These are phyloP conservation scores for Beroe ovata DNA, from an alignment of 37 sponge, comb jelly and placozoan genomes.

Conservation along the genomic window DNA sequence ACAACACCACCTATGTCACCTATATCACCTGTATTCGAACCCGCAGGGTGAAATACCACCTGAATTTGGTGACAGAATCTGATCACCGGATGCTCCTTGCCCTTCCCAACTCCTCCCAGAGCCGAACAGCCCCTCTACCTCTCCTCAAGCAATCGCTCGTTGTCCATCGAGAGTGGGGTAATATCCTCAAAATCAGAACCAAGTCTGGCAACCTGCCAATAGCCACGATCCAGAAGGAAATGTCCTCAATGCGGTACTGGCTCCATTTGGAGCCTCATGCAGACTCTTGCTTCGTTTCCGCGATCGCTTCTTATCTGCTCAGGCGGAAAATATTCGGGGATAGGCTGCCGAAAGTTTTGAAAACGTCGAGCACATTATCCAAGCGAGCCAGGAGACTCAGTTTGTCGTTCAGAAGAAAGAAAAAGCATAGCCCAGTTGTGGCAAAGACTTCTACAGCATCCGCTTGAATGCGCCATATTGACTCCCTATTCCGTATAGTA, in stretches of 20 bases:
- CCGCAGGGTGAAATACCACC: constrained; percentile 44
- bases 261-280: constrained; percentile 36
- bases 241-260: constrained; percentile 49
- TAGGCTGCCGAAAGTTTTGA: constrained; percentile 35
- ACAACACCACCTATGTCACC: background rate
- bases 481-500: too few species aligned
- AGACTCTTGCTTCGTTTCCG: constrained; percentile 54
- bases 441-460: background rate
- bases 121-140: background rate
- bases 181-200: constrained; percentile 55
- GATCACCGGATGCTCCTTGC: constrained; percentile 14
- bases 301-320: constrained; percentile 45
- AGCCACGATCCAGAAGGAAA: constrained; percentile 57
- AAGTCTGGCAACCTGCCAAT: constrained; percentile 33
- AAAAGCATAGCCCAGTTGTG: background rate
- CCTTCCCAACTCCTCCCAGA: constrained; percentile 14
- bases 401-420: constrained; percentile 24
- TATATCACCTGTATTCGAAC: too few species aligned
- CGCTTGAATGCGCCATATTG: too few species aligned
- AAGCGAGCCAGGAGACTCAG: constrained; percentile 33
- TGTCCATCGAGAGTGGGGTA: constrained; percentile 46
- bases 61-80: constrained; percentile 12
- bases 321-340: constrained; percentile 57
- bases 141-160: constrained; percentile 63
- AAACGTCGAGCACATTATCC: background rate